Evolutionary conservation across 2,113 vertebrate species (phyloP).

Genomic region (Montifringilla adamsi): DNA sequence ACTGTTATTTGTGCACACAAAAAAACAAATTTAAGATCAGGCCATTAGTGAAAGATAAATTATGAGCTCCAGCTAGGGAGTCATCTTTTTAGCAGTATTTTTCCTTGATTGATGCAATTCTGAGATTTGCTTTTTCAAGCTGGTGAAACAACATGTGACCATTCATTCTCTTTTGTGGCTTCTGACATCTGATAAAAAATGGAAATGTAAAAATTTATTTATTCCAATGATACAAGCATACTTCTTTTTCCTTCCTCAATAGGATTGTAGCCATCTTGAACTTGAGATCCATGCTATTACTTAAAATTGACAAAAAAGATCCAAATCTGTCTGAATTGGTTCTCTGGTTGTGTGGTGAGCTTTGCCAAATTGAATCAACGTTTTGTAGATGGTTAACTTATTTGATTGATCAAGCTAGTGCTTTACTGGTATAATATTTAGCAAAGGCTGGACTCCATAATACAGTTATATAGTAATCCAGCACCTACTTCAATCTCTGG

Average conservation of each 20-base stretch:
- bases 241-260: neutral
- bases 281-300: neutral
- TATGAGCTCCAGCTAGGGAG: neutral
- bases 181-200: neutral
- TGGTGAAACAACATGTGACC: neutral
- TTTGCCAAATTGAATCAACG: neutral
- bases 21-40: neutral
- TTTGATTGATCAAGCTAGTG: neutral
- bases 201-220: neutral
- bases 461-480: neutral
- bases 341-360: neutral
- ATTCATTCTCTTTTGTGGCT: neutral
- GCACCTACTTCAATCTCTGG: neutral
- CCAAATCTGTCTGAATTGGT: neutral
- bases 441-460: neutral
- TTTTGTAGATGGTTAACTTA: neutral
- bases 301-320: neutral
- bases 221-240: neutral
- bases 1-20: neutral
- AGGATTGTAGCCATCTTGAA: neutral
- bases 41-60: neutral
- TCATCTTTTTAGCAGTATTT: neutral
- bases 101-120: neutral
- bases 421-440: neutral
- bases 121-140: neutral